These are phyloP conservation scores for Phortica magna DNA, from an alignment of 2,888 invertebrate species.

Conservation along the genomic window DNA sequence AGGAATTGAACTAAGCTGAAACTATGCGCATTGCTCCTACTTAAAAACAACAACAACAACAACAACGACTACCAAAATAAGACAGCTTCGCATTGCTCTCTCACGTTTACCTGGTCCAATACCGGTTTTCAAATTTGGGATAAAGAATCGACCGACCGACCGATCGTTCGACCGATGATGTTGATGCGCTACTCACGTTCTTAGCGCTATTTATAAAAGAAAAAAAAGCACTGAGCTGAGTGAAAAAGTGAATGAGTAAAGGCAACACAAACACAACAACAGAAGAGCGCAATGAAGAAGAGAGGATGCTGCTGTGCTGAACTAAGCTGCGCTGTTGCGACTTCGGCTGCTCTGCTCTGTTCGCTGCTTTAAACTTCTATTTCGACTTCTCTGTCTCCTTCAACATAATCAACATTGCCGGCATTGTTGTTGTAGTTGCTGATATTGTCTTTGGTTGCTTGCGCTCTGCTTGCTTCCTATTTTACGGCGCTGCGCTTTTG, in stretches of 20 bases:
- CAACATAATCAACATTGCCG: neutral
- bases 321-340: too few relatives aligned
- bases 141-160: slow-evolving; percentile 40
- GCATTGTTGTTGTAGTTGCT: neutral
- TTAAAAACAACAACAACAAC: slow-evolving; percentile 20
- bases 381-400: too few relatives aligned
- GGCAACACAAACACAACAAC: slow-evolving; percentile 17
- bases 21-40: neutral
- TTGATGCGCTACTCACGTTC: slow-evolving; percentile 38
- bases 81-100: neutral
- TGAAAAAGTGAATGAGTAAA: neutral
- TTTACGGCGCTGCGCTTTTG: slow-evolving; percentile 60
- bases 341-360: too few relatives aligned
- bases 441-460: slow-evolving; percentile 2
- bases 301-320: slow-evolving; percentile 42
- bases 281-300: too few relatives aligned
- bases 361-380: too few relatives aligned
- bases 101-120: slow-evolving; percentile 43
- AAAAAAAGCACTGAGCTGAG: neutral
- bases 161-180: neutral
- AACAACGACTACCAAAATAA: slow-evolving; percentile 27
- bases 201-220: slow-evolving; percentile 59
- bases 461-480: slow-evolving; percentile 25
- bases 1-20: too few relatives aligned
- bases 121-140: slow-evolving; percentile 73